Conservation (phyloP, 1,140 invertebrate species). For the Sarcophaga bullata region DNA sequence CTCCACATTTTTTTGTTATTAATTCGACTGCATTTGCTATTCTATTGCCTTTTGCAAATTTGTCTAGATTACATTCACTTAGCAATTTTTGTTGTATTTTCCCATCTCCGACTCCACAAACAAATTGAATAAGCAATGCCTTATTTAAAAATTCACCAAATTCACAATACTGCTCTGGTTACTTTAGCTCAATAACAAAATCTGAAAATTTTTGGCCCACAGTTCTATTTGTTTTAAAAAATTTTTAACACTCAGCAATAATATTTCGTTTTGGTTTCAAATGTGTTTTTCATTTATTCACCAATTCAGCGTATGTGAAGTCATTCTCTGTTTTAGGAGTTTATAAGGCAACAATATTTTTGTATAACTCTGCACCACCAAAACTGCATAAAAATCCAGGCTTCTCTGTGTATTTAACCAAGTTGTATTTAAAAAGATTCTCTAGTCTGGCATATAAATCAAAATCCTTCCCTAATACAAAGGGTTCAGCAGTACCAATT, state of each 20-base stretch:
- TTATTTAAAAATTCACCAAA: slow-evolving; percentile 20
- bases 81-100: slow-evolving; percentile 6
- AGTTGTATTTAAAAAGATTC: not conserved
- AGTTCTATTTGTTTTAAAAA: slow-evolving; percentile 1
- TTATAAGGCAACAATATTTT: not conserved
- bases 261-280: slow-evolving; percentile 31
- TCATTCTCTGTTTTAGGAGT: not conserved
- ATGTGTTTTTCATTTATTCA: slow-evolving; percentile 9
- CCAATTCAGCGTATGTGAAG: not conserved
- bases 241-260: slow-evolving; percentile 11
- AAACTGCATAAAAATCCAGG: not conserved
- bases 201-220: not conserved
- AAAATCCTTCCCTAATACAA: not conserved
- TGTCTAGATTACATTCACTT: not conserved
- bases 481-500: not conserved
- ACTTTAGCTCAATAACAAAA: slow-evolving; percentile 8
- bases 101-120: not conserved
- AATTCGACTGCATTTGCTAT: not conserved
- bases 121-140: slow-evolving; percentile 18
- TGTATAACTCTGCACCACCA: not conserved
- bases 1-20: not conserved
- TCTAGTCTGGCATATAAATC: not conserved
- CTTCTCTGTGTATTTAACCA: not conserved
- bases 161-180: not conserved
- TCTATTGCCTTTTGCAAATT: not conserved